A percentile compares a stretch with the other conserved stretches of the same genome.
These are phyloP conservation scores for Cyanocitta stelleri DNA, from an alignment of 2,113 vertebrate species.

Conservation along the genomic window DNA sequence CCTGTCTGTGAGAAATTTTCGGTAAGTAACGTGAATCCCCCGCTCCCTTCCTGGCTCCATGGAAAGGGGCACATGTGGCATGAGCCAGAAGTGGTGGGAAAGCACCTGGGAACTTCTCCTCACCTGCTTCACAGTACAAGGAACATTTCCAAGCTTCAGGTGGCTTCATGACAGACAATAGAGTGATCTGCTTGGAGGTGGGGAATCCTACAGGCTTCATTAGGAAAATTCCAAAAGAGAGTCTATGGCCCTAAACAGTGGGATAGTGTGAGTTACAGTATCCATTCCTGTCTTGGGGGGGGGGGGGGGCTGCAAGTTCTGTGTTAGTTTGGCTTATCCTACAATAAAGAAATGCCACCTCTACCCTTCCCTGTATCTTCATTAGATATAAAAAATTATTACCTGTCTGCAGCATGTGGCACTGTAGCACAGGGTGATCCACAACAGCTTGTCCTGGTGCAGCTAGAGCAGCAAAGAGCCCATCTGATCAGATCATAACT, in stretches of 20 bases:
- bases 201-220: not conserved
- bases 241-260: not conserved
- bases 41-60: not conserved
- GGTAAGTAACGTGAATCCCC: conserved; percentile 49
- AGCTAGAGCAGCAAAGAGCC: not conserved
- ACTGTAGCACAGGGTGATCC: not conserved
- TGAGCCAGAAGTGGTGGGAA: not conserved
- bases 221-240: not conserved
- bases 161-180: not conserved
- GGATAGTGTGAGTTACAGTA: not conserved
- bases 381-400: not conserved
- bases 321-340: not conserved
- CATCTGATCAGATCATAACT: not conserved
- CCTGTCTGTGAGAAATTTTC: conserved; percentile 81
- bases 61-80: not conserved
- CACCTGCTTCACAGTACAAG: not conserved
- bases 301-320: not conserved
- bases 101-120: not conserved
- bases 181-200: not conserved
- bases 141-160: not conserved
- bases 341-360: not conserved
- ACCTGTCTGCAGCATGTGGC: not conserved
- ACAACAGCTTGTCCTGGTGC: not conserved
- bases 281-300: not conserved
- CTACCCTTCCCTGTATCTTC: not conserved